Evolutionary conservation across 2,888 invertebrate genomes (phyloP).

Genomic region (Hoplodrina ambigua): DNA sequence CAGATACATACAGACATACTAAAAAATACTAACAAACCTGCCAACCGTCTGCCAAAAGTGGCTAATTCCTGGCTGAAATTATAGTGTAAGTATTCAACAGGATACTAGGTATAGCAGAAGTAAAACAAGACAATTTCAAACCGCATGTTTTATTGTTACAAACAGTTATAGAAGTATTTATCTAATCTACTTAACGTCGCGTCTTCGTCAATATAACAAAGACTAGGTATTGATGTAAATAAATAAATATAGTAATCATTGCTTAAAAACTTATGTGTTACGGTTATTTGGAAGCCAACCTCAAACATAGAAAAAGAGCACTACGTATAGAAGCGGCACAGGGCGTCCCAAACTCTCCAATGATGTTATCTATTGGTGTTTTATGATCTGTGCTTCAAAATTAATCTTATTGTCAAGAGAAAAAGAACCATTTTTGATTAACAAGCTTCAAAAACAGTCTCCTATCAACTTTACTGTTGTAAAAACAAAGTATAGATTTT

Average conservation of each 20-base stretch:
- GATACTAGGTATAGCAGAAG: not conserved
- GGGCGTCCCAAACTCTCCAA: not conserved
- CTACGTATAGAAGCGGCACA: not conserved
- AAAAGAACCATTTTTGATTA: too few relatives aligned
- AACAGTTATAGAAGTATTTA: slow-evolving; percentile 53
- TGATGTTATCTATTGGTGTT: not conserved
- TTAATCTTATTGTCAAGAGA: too few relatives aligned
- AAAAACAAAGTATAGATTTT: too few relatives aligned
- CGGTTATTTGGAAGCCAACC: slow-evolving; percentile 10
- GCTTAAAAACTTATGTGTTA: not conserved
- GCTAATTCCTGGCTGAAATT: not conserved
- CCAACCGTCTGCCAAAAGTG: too few relatives aligned
- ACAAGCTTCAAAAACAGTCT: too few relatives aligned
- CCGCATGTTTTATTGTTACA: slow-evolving; percentile 46
- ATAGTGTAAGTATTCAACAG: not conserved
- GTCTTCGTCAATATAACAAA: slow-evolving; percentile 40
- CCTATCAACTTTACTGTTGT: too few relatives aligned
- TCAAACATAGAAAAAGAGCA: not conserved
- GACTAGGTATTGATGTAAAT: slow-evolving; percentile 15
- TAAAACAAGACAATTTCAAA: slow-evolving; percentile 15
- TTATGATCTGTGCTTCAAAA: too few relatives aligned
- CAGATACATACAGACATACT: too few relatives aligned
- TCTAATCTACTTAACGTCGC: slow-evolving; percentile 35
- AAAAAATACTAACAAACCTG: too few relatives aligned
- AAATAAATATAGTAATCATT: slow-evolving; percentile 21